Evolutionary conservation across 2,888 invertebrate species (phyloP).

Genomic region (Coelinius sp.): DNA sequence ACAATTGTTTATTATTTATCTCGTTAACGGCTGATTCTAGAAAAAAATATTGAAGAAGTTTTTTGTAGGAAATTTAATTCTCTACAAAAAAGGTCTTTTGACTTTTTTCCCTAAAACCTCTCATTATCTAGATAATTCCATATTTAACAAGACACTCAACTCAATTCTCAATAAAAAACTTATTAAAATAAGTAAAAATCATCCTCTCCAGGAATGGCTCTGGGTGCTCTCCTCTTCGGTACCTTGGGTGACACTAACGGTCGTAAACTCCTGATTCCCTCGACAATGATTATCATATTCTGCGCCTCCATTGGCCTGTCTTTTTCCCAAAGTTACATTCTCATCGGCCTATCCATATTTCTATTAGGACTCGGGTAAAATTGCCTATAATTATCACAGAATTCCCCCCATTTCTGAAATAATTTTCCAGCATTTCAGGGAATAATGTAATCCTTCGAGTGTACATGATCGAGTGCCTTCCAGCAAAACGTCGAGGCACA

Average conservation of each 20-base stretch:
- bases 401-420: background rate
- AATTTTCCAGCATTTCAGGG: slow-evolving; percentile 63
- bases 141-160: no score
- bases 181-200: no score
- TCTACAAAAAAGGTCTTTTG: no score
- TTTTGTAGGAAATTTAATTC: no score
- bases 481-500: slow-evolving; percentile 64
- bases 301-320: slow-evolving; percentile 64
- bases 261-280: slow-evolving; percentile 65
- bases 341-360: slow-evolving; percentile 65
- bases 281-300: slow-evolving; percentile 66
- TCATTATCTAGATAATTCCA: no score
- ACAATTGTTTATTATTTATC: no score
- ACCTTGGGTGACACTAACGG: slow-evolving; percentile 67
- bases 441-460: slow-evolving; percentile 65
- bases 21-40: background rate
- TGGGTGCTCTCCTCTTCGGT: slow-evolving; percentile 65
- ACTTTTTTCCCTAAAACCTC: no score
- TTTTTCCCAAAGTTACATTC: slow-evolving; percentile 66
- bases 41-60: no score
- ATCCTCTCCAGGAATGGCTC: slow-evolving; percentile 60
- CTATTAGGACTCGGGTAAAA: slow-evolving; percentile 69
- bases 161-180: no score
- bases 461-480: slow-evolving; percentile 69
- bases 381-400: background rate